Percentiles rank a stretch among this genome's conserved stretches.
phyloP scores from a whole-genome alignment of 2,113 vertebrate genomes.

The Paramormyrops kingsleyae region DNA sequence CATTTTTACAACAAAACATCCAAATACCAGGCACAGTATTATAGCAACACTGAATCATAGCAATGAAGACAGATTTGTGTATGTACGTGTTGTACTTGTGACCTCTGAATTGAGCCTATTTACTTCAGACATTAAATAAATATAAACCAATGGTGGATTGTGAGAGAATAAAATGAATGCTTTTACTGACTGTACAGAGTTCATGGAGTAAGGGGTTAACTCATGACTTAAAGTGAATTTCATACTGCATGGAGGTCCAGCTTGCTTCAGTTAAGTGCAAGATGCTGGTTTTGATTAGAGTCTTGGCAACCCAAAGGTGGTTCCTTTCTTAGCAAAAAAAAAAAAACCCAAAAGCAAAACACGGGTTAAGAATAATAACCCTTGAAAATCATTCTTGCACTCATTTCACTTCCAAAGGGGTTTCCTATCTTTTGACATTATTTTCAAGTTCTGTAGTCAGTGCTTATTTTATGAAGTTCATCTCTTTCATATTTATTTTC shows the following conservation, averaged over 20 bases:
- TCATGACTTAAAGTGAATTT: conserved; percentile 36
- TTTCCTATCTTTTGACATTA: conserved; percentile 24
- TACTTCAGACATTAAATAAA: neutral
- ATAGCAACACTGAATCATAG: neutral
- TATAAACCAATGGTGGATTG: neutral
- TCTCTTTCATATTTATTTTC: conserved; percentile 19
- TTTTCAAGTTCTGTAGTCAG: conserved; percentile 12
- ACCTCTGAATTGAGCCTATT: neutral
- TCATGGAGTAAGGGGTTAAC: conserved; percentile 29
- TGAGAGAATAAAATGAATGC: neutral
- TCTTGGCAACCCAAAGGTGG: conserved; percentile 44
- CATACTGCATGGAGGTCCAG: conserved; percentile 45
- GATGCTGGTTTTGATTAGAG: conserved; percentile 44
- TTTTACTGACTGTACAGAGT: conserved; percentile 20
- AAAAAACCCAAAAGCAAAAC: conserved; percentile 35
- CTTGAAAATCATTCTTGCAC: conserved; percentile 37
- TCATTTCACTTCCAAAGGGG: conserved; percentile 36
- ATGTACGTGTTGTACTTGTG: neutral
- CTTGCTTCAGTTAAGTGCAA: conserved; percentile 43
- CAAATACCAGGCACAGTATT: neutral
- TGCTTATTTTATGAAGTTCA: conserved; percentile 16
- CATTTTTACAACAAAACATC: neutral
- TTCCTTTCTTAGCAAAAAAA: conserved; percentile 44
- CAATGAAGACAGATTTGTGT: neutral
- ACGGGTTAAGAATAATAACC: conserved; percentile 41